Evolutionary conservation across 1,140 invertebrate species (phyloP).

Genomic region (Parasteatoda tepidariorum): DNA sequence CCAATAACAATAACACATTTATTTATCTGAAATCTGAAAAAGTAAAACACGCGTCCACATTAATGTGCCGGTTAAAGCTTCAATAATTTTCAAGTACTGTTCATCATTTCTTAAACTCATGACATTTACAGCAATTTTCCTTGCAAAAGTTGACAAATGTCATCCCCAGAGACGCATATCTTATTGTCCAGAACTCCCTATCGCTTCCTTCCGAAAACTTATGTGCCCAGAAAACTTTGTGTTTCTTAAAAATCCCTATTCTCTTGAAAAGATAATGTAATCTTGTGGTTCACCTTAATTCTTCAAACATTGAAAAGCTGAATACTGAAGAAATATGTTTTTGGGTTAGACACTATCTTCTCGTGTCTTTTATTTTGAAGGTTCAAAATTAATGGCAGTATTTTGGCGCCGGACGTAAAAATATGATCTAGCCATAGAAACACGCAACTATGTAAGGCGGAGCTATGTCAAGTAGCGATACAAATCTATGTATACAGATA

Average conservation of each 20-base stretch:
- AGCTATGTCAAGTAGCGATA: slow-evolving; percentile 46
- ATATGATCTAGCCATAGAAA: slow-evolving; percentile 18
- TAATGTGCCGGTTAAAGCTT: too few species aligned
- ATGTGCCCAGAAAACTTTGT: background rate
- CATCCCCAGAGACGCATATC: too few species aligned
- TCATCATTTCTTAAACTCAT: too few species aligned
- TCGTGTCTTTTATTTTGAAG: slow-evolving; percentile 37
- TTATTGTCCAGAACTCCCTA: too few species aligned
- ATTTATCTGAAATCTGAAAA: too few species aligned
- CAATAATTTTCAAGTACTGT: too few species aligned
- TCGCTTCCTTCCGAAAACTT: too few species aligned
- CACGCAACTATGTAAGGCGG: slow-evolving; percentile 4
- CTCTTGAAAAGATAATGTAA: slow-evolving; percentile 25
- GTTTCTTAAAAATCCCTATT: background rate
- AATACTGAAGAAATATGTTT: slow-evolving; percentile 52
- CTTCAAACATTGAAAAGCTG: slow-evolving; percentile 29
- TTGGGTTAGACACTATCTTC: slow-evolving; percentile 37
- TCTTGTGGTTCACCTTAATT: slow-evolving; percentile 17
- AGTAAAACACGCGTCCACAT: too few species aligned
- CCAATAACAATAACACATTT: too few species aligned
- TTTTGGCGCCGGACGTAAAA: slow-evolving; percentile 22
- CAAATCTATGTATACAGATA: slow-evolving; percentile 51
- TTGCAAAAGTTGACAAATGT: too few species aligned
- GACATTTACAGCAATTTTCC: too few species aligned
- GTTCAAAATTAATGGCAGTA: slow-evolving; percentile 18